Evolutionary conservation across 2,888 invertebrate genomes (phyloP).

Genomic region (Mythimna vitellina): DNA sequence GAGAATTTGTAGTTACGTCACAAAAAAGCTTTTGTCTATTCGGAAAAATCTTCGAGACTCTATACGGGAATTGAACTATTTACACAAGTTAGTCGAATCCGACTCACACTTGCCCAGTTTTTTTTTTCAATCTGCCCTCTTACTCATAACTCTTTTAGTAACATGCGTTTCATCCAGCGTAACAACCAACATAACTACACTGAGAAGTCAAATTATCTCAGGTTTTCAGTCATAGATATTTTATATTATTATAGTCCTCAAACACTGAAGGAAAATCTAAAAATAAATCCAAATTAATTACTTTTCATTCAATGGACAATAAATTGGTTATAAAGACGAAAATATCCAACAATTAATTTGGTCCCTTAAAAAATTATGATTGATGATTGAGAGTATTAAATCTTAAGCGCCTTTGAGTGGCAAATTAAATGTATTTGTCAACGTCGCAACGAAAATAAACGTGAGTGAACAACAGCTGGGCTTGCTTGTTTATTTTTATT

Average conservation of each 20-base stretch:
- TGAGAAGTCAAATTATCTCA: too few relatives aligned
- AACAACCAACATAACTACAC: too few relatives aligned
- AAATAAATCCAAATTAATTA: neutral
- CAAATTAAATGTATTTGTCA: slow-evolving; percentile 63
- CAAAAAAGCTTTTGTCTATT: too few relatives aligned
- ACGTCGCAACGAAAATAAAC: slow-evolving; percentile 52
- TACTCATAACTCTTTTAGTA: too few relatives aligned
- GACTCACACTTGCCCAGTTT: too few relatives aligned
- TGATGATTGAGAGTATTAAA: slow-evolving; percentile 60
- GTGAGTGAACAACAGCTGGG: slow-evolving; percentile 46
- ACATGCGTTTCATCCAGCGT: too few relatives aligned
- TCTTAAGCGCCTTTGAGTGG: slow-evolving; percentile 52
- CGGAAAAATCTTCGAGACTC: too few relatives aligned
- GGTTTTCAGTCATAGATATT: neutral
- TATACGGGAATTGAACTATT: too few relatives aligned
- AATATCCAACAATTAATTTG: slow-evolving; percentile 38
- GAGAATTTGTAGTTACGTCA: too few relatives aligned
- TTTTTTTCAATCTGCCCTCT: too few relatives aligned
- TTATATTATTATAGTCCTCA: neutral
- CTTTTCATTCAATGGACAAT: neutral
- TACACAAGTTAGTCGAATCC: too few relatives aligned
- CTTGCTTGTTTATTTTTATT: slow-evolving; percentile 43
- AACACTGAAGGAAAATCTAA: neutral
- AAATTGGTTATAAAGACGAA: neutral
- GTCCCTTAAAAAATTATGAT: slow-evolving; percentile 54